phyloP scores from a whole-genome alignment of 2,797 vertebrate genomes.

The Chelidonichthys spinosus region DNA sequence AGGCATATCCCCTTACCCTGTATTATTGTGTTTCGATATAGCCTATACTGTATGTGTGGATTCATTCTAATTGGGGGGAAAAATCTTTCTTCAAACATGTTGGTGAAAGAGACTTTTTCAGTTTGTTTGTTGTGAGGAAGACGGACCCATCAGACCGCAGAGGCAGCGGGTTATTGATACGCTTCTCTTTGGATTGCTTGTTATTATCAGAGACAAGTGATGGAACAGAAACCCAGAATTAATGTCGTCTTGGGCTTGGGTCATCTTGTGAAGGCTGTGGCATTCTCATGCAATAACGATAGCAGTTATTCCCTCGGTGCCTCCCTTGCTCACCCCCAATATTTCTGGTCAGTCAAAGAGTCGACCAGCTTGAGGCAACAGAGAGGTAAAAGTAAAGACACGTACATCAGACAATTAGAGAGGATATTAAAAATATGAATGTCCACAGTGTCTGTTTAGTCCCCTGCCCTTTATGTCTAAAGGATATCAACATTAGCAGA shows the following conservation, averaged over 20 bases:
- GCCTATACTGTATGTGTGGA: not conserved
- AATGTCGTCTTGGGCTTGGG: conserved; percentile 37
- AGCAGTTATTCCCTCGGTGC: conserved; percentile 61
- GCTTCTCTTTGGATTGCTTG: conserved; percentile 36
- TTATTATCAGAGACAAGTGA: conserved; percentile 63
- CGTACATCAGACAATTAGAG: conserved; percentile 36
- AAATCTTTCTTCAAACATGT: not conserved
- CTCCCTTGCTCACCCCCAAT: conserved; percentile 40
- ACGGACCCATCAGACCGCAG: conserved; percentile 14
- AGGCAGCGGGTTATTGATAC: conserved; percentile 37
- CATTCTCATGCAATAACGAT: conserved; percentile 65
- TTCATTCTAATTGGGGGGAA: conserved; percentile 5
- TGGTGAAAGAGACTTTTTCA: not conserved
- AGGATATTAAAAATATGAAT: conserved; percentile 32
- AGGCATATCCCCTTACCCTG: not conserved
- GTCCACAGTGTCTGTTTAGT: conserved; percentile 13
- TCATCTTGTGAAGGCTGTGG: conserved; percentile 33
- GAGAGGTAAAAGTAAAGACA: conserved; percentile 41
- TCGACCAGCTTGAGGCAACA: conserved; percentile 41
- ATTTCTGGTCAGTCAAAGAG: conserved; percentile 46
- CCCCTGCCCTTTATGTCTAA: conserved; percentile 28
- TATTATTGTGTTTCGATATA: not conserved
- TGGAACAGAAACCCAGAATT: conserved; percentile 54
- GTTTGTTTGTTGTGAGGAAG: conserved; percentile 21
- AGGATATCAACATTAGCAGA: conserved; percentile 24